These are phyloP conservation scores for Matsumyia berberina DNA, from an alignment of 2,888 invertebrate species.

Conservation along the genomic window DNA sequence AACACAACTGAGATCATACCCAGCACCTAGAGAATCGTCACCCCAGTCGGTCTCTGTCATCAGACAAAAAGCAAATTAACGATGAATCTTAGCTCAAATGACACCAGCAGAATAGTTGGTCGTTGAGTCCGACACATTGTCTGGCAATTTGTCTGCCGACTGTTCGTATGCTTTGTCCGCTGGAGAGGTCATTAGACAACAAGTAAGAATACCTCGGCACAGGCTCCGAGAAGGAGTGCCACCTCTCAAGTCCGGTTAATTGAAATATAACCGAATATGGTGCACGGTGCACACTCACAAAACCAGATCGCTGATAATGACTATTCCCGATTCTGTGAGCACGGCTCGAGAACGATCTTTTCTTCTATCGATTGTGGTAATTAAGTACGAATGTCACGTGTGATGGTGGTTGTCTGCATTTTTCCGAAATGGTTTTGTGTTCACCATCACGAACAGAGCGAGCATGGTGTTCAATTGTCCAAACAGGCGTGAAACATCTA, in stretches of 20 bases:
- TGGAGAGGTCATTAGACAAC: not conserved
- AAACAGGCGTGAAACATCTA: conserved; percentile 69
- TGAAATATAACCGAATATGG: conserved; percentile 28
- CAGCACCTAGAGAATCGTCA: not conserved
- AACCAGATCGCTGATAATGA: conserved; percentile 22
- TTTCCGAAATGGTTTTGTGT: not conserved
- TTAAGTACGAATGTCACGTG: conserved; percentile 62
- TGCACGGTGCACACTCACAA: not conserved
- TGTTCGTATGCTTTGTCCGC: not conserved
- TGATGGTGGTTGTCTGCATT: conserved; percentile 31
- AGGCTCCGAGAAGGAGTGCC: conserved; percentile 27
- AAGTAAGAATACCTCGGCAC: conserved; percentile 15
- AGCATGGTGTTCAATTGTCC: conserved; percentile 51
- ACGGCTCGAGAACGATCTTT: not conserved
- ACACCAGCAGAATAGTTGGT: conserved; percentile 9
- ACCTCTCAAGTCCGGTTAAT: not conserved
- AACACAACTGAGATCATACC: conserved; percentile 11
- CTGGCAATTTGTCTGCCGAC: conserved; percentile 9
- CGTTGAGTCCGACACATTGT: conserved; percentile 44
- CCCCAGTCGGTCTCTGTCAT: not conserved
- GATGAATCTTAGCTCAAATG: conserved; percentile 20
- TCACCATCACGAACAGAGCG: not conserved
- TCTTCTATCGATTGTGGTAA: conserved; percentile 21
- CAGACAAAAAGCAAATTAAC: conserved; percentile 5
- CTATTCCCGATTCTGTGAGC: conserved; percentile 22